A percentile compares a stretch with the other conserved stretches of the same genome.
Evolutionary conservation across 2,113 vertebrate species (phyloP).

Genomic region (Seriola rivoliana): DNA sequence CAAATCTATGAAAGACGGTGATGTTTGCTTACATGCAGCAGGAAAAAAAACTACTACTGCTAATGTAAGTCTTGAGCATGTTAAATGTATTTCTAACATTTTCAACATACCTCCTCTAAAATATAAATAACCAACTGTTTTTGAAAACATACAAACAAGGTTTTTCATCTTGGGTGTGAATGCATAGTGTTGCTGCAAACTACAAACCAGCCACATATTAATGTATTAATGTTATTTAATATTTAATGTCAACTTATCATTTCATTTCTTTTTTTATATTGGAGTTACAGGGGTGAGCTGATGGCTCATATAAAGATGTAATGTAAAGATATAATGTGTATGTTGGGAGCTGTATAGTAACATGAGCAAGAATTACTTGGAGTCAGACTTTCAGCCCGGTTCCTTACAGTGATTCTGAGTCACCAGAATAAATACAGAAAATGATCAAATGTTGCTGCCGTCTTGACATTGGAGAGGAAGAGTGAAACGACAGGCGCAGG

Average conservation of each 20-base stretch:
- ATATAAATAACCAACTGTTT: no score
- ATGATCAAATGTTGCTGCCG: conserved; percentile 4
- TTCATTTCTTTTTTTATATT: not conserved
- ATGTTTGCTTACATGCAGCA: no score
- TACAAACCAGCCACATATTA: no score
- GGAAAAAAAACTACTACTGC: no score
- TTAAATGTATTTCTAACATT: no score
- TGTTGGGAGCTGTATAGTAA: not conserved
- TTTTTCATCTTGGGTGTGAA: no score
- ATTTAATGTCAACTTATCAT: not conserved
- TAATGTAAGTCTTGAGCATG: no score
- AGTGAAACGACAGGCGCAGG: not conserved
- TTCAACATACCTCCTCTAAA: no score
- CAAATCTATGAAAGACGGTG: no score
- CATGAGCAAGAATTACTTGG: not conserved
- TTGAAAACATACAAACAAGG: no score
- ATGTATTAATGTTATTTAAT: not conserved
- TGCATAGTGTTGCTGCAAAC: no score
- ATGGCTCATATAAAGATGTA: not conserved
- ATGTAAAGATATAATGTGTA: not conserved
- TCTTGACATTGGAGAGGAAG: not conserved
- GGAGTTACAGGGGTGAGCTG: not conserved
- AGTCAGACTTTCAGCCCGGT: not conserved
- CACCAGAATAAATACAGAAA: conserved; percentile 14
- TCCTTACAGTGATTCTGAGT: not conserved